phyloP scores from a whole-genome alignment of 2,113 vertebrate genomes.

The Himantopus leucocephalus region DNA sequence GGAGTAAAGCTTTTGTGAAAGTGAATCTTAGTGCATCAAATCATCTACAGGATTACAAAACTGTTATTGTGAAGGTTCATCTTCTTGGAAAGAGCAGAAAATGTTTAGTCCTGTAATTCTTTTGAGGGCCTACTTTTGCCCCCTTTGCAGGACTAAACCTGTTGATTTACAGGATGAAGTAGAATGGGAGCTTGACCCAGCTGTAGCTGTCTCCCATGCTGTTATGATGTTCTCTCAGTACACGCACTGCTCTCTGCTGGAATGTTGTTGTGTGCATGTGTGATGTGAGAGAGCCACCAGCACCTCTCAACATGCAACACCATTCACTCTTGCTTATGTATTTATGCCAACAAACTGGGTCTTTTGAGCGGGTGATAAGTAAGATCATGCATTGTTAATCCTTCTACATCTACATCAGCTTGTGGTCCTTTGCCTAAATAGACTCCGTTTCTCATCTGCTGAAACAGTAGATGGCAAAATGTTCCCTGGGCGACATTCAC shows the following conservation, averaged over 20 bases:
- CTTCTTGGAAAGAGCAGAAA: background rate
- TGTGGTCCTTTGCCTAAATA: background rate
- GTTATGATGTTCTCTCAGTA: background rate
- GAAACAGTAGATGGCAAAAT: background rate
- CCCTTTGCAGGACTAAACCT: background rate
- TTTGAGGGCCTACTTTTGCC: background rate
- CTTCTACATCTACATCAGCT: background rate
- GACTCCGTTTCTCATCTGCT: background rate
- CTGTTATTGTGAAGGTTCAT: background rate
- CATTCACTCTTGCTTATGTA: background rate
- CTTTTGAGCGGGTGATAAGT: background rate
- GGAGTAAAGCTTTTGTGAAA: background rate
- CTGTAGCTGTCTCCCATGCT: background rate
- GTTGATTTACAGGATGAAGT: background rate
- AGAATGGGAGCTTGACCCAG: background rate
- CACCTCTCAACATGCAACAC: background rate
- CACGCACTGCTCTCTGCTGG: constrained; percentile 60
- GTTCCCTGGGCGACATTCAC: background rate
- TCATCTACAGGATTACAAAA: background rate
- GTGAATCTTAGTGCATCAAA: background rate
- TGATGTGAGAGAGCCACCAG: background rate
- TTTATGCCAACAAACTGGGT: background rate
- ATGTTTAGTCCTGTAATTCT: background rate
- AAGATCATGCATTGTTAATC: background rate
- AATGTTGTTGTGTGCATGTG: background rate